A percentile compares a stretch with the other conserved stretches of the same genome.
Conservation (phyloP, 2,888 invertebrate genomes). For the Synanthedon vespiformis region DNA sequence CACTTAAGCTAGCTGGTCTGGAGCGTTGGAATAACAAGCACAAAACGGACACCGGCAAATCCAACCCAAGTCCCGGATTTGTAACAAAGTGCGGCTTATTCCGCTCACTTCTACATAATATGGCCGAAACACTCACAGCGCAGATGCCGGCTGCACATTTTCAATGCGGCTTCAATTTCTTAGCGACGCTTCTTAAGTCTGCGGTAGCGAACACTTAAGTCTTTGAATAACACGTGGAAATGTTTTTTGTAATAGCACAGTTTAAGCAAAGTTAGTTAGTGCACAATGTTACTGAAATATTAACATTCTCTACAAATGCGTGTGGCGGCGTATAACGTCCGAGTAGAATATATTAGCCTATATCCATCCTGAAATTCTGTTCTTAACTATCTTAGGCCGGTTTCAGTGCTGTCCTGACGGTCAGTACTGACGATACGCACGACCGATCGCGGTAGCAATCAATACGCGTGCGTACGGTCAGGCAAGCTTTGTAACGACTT, state of each 20-base stretch:
- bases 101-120: constrained; percentile 46
- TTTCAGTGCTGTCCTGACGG: too few relatives aligned
- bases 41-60: constrained; percentile 55
- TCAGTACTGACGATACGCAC: too few relatives aligned
- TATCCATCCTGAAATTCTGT: too few relatives aligned
- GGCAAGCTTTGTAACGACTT: too few relatives aligned
- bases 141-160: constrained; percentile 42
- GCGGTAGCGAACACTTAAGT: background rate
- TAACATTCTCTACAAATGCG: too few relatives aligned
- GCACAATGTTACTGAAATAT: too few relatives aligned
- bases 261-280: too few relatives aligned
- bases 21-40: constrained; percentile 51
- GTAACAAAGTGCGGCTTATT: constrained; percentile 54
- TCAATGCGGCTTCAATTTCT: constrained; percentile 39
- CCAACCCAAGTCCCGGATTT: constrained; percentile 56
- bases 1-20: constrained; percentile 20
- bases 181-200: constrained; percentile 14
- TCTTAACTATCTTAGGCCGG: too few relatives aligned
- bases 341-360: too few relatives aligned
- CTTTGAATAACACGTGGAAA: constrained; percentile 1
- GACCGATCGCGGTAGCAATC: too few relatives aligned
- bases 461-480: too few relatives aligned
- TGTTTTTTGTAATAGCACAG: background rate
- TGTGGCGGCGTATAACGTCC: too few relatives aligned
- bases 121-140: constrained; percentile 38